Base-by-base conservation (phyloP, 2,888 invertebrate species). In the Sphaerophoria taeniata region DNA sequence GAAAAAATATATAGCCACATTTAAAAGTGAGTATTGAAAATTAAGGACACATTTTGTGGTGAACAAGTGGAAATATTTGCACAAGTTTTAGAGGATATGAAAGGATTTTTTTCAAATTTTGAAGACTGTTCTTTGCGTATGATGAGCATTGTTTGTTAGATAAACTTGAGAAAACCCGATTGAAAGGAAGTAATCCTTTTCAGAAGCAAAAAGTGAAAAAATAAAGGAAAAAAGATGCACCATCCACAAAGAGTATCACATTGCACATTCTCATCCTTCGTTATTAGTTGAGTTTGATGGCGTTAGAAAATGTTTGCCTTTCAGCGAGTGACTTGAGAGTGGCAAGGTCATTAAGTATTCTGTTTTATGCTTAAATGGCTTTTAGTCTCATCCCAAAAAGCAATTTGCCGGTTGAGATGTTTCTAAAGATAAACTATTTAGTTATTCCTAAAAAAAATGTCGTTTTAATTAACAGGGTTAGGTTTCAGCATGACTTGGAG, bases 11-110 rank as follows among this genome's bases (percentile, higher is more conserved):
- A 43, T 33, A n/a, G 39, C 9, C 6, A 36, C 24, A 58, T n/a
- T 31, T 51, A 6, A 58, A 47, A 72, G 31, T 49, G 39, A 34
- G 24, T 16, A 74, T 24, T 60, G 56, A 79, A 77, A 71, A 55
- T 60, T 67, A 70, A 72, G 79, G 84, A 79, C 71, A 79, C 49
- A 69, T 79, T 75, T 53, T 61, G 84, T 79, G 79, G 75, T 58
- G 45, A 56, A 77, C 47, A 60, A 74, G 71, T 77, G 56, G 34
- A 81, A 82, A 74, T 74, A 67, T 79, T 65, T 75, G 83, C 70
- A 55, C 60, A 75, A 75, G 58, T 53, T 55, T 71, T 61, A 24
- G 31, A 67, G 33, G 58, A 65, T 69, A 58, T 74, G 45, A 74
- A 70, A 72, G 67, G 16, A 14, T 12, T 70, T 61, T 31, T 24